Conservation (phyloP, 2,797 vertebrate genomes). For the Trachurus trachurus region DNA sequence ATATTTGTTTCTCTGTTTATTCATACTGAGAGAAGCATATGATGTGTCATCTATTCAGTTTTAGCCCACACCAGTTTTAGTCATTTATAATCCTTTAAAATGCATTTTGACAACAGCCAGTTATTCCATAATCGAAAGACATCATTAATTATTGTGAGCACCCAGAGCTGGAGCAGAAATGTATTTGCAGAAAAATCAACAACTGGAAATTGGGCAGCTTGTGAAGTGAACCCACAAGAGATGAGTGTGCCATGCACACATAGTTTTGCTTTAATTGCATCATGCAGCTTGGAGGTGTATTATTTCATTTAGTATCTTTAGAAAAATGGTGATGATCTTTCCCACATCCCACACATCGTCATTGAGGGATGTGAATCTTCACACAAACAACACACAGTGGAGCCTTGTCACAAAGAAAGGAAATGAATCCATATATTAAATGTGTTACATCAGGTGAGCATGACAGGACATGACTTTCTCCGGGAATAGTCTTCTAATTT, state of each 20-base stretch:
- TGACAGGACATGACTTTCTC: neutral
- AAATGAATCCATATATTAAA: neutral
- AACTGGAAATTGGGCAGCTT: neutral
- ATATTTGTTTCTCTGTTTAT: neutral
- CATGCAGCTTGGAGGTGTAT: neutral
- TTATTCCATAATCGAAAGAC: neutral
- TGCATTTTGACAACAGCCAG: neutral
- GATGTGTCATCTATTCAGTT: neutral
- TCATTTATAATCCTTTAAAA: slow-evolving; percentile 1
- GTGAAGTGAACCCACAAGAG: neutral
- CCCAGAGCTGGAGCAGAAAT: neutral
- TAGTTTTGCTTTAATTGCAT: neutral
- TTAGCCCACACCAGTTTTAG: neutral
- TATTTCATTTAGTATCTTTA: slow-evolving; percentile 7
- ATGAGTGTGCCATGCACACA: neutral
- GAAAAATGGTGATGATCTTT: slow-evolving; percentile 5
- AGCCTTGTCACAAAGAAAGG: slow-evolving; percentile 4
- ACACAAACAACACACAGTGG: neutral
- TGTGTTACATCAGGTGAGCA: neutral
- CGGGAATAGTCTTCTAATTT: neutral
- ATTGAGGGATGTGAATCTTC: neutral
- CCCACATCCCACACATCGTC: neutral
- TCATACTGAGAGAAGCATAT: neutral
- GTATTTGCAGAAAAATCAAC: neutral
- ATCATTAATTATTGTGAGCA: slow-evolving; percentile 25